phyloP scores from a whole-genome alignment of 2,113 vertebrate genomes.

The Neolamprologus devosi region DNA sequence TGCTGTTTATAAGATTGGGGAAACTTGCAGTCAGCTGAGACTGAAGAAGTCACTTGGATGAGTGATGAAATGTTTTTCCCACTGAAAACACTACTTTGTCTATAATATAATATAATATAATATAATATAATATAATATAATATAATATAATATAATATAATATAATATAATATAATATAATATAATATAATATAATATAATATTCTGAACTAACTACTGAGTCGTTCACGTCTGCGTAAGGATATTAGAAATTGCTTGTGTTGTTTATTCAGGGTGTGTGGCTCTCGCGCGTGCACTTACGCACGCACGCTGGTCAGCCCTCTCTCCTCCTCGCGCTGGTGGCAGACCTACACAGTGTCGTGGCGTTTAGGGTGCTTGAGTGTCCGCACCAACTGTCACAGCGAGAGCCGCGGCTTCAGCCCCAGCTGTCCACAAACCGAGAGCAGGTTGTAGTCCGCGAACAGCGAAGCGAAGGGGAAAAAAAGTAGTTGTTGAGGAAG shows the following conservation, averaged over 20 bases:
- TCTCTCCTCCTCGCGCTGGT: background rate
- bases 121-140: too few species aligned
- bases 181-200: background rate
- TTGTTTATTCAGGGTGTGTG: background rate
- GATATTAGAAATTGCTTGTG: background rate
- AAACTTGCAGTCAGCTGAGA: background rate
- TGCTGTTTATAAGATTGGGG: background rate
- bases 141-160: background rate
- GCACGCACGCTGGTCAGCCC: background rate
- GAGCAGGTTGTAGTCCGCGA: background rate
- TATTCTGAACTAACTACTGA: background rate
- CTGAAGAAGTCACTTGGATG: too few species aligned
- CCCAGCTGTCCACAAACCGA: constrained; percentile 9
- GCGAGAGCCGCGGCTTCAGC: background rate
- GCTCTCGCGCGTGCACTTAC: background rate
- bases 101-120: too few species aligned
- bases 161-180: background rate
- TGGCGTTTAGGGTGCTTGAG: background rate
- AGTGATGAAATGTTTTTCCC: too few species aligned
- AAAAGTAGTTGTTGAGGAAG: background rate
- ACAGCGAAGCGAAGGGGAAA: background rate
- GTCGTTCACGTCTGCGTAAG: background rate
- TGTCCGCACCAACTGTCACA: background rate
- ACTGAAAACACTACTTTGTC: too few species aligned
- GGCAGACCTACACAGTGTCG: background rate